These are phyloP conservation scores for Jaculus jaculus DNA, from an alignment of 2,113 vertebrate species.

Conservation along the genomic window DNA sequence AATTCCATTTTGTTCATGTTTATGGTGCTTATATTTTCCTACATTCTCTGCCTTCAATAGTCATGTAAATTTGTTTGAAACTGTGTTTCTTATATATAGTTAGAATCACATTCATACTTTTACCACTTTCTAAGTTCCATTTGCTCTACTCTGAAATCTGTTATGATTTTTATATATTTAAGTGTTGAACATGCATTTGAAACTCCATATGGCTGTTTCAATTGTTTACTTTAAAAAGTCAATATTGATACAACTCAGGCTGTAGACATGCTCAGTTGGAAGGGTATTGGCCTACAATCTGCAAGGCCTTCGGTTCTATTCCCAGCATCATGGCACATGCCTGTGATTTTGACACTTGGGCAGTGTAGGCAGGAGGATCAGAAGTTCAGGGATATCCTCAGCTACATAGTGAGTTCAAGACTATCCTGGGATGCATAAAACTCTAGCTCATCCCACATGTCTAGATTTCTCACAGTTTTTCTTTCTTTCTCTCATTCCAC, in stretches of 20 bases:
- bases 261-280: no score
- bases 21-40: neutral
- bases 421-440: no score
- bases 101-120: no score
- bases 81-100: neutral
- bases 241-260: no score
- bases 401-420: no score
- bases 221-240: neutral
- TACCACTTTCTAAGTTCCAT: neutral
- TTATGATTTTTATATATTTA: neutral
- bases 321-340: no score
- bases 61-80: neutral
- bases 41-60: neutral
- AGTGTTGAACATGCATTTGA: neutral
- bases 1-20: neutral
- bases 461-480: neutral
- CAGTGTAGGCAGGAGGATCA: no score
- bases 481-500: neutral
- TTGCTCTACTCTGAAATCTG: neutral
- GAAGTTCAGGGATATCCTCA: no score
- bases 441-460: neutral
- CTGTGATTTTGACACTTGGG: no score
- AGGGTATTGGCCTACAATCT: no score
- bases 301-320: no score
- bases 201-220: neutral